Evolutionary conservation across 1,140 invertebrate genomes (phyloP).

Genomic region (Achatina immaculata): DNA sequence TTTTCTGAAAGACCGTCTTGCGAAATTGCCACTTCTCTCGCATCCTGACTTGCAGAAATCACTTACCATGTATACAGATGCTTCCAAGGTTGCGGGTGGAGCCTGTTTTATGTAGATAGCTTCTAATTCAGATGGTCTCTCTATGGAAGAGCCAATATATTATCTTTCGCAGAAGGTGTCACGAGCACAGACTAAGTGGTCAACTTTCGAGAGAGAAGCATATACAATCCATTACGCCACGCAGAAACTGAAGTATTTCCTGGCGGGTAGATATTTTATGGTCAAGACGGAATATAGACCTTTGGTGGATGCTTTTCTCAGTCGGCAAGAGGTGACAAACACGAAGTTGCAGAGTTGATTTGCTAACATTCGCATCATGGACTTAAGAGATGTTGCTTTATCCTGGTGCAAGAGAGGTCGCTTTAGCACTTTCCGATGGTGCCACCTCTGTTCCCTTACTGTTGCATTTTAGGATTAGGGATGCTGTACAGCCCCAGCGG

Average conservation of each 20-base stretch:
- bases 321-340: too few species aligned
- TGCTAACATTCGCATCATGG: too few species aligned
- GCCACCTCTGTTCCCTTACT: too few species aligned
- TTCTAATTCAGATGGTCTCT: not conserved
- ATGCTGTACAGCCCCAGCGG: too few species aligned
- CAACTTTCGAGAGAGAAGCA: constrained; percentile 50
- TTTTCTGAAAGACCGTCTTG: constrained; percentile 48
- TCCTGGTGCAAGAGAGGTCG: too few species aligned
- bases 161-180: constrained; percentile 49
- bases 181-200: constrained; percentile 40
- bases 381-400: too few species aligned
- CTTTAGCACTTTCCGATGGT: too few species aligned
- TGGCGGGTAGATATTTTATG: too few species aligned
- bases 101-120: constrained; percentile 40
- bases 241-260: constrained; percentile 52
- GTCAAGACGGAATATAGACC: too few species aligned
- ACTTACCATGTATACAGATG: constrained; percentile 48
- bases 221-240: constrained; percentile 52
- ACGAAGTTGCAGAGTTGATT: too few species aligned
- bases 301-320: too few species aligned
- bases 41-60: constrained; percentile 40
- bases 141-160: constrained; percentile 43
- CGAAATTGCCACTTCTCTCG: constrained; percentile 44
- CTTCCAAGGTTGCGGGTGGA: constrained; percentile 34
- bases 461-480: too few species aligned